Evolutionary conservation across 2,797 vertebrate species (phyloP).

Genomic region (Coluber constrictor): DNA sequence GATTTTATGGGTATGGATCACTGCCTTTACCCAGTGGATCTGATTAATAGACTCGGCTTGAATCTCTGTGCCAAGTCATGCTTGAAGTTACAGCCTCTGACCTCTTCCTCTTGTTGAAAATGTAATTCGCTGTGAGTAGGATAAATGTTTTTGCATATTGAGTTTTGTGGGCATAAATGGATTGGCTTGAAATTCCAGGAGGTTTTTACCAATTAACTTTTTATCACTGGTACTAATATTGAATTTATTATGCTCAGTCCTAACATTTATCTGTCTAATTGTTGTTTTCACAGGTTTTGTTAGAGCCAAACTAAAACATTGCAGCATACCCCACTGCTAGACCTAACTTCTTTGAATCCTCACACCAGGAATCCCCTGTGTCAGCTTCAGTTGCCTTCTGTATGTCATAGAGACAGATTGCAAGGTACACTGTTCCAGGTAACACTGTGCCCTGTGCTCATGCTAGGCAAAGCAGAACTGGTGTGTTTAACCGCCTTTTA

Average conservation of each 20-base stretch:
- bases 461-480: background rate
- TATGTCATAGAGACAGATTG: background rate
- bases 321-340: background rate
- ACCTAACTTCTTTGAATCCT: background rate
- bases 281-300: slow-evolving; percentile 22
- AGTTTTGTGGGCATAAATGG: background rate
- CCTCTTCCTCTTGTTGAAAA: slow-evolving; percentile 25
- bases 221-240: background rate
- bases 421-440: background rate
- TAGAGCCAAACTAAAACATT: background rate
- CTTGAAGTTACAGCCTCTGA: slow-evolving; percentile 9
- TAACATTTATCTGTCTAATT: slow-evolving; percentile 11
- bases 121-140: background rate
- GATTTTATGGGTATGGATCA: background rate
- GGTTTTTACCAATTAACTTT: background rate
- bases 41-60: slow-evolving; percentile 2
- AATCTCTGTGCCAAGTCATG: slow-evolving; percentile 39
- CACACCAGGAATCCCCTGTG: background rate
- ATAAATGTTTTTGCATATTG: background rate
- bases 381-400: background rate
- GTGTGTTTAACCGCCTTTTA: background rate
- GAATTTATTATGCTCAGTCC: slow-evolving; percentile 6
- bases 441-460: background rate
- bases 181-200: background rate
- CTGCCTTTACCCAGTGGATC: slow-evolving; percentile 32